Base-by-base conservation (phyloP, 2,797 vertebrate genomes). In the Semotilus atromaculatus region DNA sequence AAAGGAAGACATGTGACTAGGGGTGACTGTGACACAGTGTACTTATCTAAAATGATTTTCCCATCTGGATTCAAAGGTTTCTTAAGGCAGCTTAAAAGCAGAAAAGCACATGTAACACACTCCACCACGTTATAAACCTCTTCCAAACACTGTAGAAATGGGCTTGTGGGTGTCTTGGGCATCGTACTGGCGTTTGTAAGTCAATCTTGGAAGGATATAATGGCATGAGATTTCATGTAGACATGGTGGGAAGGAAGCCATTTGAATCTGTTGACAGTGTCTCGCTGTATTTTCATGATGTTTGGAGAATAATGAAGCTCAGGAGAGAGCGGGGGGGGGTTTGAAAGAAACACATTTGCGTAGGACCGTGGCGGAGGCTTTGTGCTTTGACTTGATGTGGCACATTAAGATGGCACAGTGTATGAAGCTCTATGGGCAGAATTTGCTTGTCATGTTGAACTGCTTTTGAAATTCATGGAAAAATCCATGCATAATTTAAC, bases 401-500 rank as follows among this genome's bases (percentile, higher is more conserved):
- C 64, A 70, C 82, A 84, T 84, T 84, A 84, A 68, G 73, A 84
- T 53, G 71, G 9, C 71, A 75, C 19, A 53, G 60, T 74, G 43
- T 75, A 51, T 45, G 55, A 3, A n/a, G 60, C 19, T 84, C 36
- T 67, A 55, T 77, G 36, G 36, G 74, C n/a, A 76, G 51, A 68
- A 58, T 38, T 43, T 36, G 45, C 66, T 60, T 80, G 67, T 76
- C 64, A 71, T 66, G 70, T 66, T 76, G 76, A 80, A 83, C 70
- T 77, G 67, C 40, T 72, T 1, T 80, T 81, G 66, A 86, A 58
- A 88, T 88, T 82, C 72, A 82, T 79, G 53, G 76, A 80, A 81
- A 83, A 82, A 74, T n/a, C 8, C 48, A 87, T 81, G 83, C 83
- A 89, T 87, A 85, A 84, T 85, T 34, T 13, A 83, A 68, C 48